Conservation (phyloP, 2,113 vertebrate genomes). For the Spermophilus dauricus region DNA sequence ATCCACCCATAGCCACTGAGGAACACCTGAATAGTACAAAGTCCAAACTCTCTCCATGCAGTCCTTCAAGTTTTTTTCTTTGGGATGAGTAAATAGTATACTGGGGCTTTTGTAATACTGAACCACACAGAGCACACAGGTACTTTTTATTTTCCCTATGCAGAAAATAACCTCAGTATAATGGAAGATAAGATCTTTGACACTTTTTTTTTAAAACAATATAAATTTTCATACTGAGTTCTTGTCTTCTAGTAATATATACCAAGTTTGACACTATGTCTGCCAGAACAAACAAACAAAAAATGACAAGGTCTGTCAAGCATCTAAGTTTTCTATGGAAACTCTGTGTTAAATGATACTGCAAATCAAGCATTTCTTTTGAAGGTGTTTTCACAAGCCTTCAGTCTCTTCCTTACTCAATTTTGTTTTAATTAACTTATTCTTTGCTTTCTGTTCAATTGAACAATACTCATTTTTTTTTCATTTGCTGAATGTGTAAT, state of each 20-base stretch:
- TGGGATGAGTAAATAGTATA: too few relatives aligned
- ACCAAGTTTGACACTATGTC: neutral
- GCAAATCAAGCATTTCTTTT: neutral
- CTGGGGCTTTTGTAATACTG: too few relatives aligned
- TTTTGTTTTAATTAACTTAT: neutral
- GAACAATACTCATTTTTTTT: neutral
- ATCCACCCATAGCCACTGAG: too few relatives aligned
- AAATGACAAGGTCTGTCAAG: neutral
- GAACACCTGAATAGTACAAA: too few relatives aligned
- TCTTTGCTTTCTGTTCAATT: constrained; percentile 3
- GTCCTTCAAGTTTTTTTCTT: too few relatives aligned
- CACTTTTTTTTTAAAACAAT: neutral
- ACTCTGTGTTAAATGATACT: neutral
- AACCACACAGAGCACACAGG: neutral
- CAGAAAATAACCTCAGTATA: neutral
- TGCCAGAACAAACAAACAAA: neutral
- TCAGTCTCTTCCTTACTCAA: neutral
- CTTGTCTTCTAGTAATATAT: neutral
- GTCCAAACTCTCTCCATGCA: too few relatives aligned
- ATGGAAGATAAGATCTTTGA: neutral
- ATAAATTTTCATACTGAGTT: neutral
- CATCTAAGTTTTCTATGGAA: neutral
- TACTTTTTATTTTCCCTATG: neutral
- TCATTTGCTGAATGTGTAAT: neutral
- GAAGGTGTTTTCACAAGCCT: neutral